Evolutionary conservation across 2,888 invertebrate species (phyloP), one percentile per base, ranked within the genome.

Genomic region (Lydus trimaculatus): DNA sequence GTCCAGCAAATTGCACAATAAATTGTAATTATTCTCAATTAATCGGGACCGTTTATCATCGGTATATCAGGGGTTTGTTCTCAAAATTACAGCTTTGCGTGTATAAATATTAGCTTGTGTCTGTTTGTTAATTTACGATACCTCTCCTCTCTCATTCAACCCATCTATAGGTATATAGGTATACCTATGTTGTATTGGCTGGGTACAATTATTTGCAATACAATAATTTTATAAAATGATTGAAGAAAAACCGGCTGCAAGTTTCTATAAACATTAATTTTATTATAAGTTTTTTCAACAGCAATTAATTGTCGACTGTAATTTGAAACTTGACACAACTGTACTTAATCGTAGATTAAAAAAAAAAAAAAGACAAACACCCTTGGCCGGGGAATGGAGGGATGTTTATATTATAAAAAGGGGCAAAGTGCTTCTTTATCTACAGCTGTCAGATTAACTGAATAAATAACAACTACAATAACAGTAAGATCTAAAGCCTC

Each of bases 41-140:
- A 69, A 69, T 69, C 69, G 64, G 31, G 63, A 52, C 33, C 69
- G 69, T 69, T 66, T 69, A 69, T 69, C 69, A 69, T 58, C 66
- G 63, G 7, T 7, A 28, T 36, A 63, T 63, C 69, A 43, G 63
- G 65, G 65, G 69, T 66, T 69, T 65, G 64, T 65, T 62, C 69
- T 69, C 66, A 69, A 69, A 69, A 69, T 69, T 69, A 69, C 69
- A 69, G 69, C 69, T 66, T 69, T 69, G 69, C 64, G 69, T 69
- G 69, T 63, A 69, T 69, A 69, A 69, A 69, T 69, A 69, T 69
- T 69, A 66, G 69, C 69, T 61, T 25, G 60, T 66, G 69, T 69
- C 69, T 69, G 69, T 69, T 65, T 62, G 63, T 43, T 58, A 66
- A 69, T 69, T 69, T 69, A 69, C 63, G 69, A 63, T n/a, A n/a